Percentiles rank a stretch among this genome's conserved stretches.
These are phyloP conservation scores for Podotricha telesiphe DNA, from an alignment of 2,888 invertebrate genomes.

Conservation along the genomic window DNA sequence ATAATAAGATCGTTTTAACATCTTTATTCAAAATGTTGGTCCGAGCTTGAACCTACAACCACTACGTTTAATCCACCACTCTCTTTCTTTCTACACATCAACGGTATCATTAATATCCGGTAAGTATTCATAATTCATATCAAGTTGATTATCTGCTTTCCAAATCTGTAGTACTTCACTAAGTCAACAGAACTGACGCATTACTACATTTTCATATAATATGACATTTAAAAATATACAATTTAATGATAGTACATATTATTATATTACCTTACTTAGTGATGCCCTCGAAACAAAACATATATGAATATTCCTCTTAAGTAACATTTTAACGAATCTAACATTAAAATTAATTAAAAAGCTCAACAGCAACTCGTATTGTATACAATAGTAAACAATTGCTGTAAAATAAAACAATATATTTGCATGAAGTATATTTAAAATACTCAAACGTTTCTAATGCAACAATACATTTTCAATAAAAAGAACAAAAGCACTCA, in stretches of 20 bases:
- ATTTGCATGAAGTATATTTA: conserved; percentile 18
- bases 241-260: neutral
- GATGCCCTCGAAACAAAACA: neutral
- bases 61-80: no score
- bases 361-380: neutral
- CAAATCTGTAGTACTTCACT: no score
- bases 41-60: no score
- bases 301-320: no score
- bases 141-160: no score
- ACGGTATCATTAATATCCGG: no score
- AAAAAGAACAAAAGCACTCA: neutral
- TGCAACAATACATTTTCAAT: conserved; percentile 12
- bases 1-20: no score
- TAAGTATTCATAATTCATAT: no score
- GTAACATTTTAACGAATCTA: conserved; percentile 7
- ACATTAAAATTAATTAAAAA: conserved; percentile 16
- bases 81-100: no score
- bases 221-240: neutral
- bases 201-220: no score
- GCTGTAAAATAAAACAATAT: conserved; percentile 3
- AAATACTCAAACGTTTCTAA: conserved; percentile 18
- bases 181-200: no score
- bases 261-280: neutral
- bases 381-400: neutral
- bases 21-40: no score